phyloP scores from a whole-genome alignment of 2,888 invertebrate species.

The Callyntrura guangdongensis region DNA sequence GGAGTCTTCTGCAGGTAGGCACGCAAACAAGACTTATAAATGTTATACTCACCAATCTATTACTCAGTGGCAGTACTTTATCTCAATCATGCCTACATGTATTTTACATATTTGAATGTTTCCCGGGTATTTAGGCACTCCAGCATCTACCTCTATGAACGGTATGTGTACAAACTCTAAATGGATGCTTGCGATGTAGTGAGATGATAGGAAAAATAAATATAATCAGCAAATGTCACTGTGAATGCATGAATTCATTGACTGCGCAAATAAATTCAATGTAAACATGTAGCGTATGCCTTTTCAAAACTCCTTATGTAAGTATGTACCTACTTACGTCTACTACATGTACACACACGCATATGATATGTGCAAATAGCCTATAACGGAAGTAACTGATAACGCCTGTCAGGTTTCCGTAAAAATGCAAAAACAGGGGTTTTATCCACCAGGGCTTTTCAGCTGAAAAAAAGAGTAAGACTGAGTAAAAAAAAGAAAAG shows the following conservation, averaged over 20 bases:
- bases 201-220: conserved; percentile 52
- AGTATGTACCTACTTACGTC: neutral
- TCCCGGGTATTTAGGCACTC: too few species aligned
- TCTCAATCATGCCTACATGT: too few species aligned
- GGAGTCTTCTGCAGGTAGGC: conserved; percentile 88
- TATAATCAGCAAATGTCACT: conserved; percentile 53
- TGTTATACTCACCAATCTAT: neutral
- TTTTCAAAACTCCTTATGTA: neutral
- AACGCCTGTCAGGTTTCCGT: conserved; percentile 51
- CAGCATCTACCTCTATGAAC: too few species aligned
- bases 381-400: conserved; percentile 44
- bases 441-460: conserved; percentile 7
- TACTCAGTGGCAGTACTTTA: neutral
- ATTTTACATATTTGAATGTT: too few species aligned
- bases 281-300: neutral
- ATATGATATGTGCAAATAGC: neutral
- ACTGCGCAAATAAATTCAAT: conserved; percentile 52
- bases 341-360: neutral
- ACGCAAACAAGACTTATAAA: neutral
- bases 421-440: conserved; percentile 49
- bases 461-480: neutral
- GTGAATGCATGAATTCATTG: conserved; percentile 51
- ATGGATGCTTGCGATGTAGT: conserved; percentile 36
- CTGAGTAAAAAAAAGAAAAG: neutral
- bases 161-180: conserved; percentile 41